Evolutionary conservation across 2,113 vertebrate genomes (phyloP), one percentile per base, ranked within the genome.

Genomic region (Chaetodon trifascialis): DNA sequence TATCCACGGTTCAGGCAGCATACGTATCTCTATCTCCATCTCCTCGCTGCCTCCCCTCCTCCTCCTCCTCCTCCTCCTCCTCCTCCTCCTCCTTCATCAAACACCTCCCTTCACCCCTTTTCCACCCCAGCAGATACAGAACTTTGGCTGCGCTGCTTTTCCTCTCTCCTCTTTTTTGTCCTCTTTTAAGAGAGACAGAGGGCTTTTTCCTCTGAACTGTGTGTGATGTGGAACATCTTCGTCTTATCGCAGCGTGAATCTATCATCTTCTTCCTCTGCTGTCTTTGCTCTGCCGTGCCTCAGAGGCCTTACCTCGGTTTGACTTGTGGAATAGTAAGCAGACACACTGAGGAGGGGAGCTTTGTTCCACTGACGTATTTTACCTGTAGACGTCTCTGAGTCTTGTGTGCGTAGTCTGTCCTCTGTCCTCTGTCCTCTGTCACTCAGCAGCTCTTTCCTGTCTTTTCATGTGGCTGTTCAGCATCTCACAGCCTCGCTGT

Each of bases 231-330:
- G 46, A 76, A 15, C 0, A 38, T 55, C 21, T 30, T 44, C 34
- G 60, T 21, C 63, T 84, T 86, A 82, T 87, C 80, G 1, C 77
- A 74, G 36, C 40, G 4, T 70, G 59, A 60, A 79, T 86, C 81
- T 80, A 60, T 64, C 76, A n/a, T 80, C 71, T 5, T 30, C 84
- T 59, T 16, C 36, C 54, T 62, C 47, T 21, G n/a, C 30, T 82
- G 44, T 54, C 62, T 78, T 58, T 25, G 7, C 54, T 68, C 23
- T 68, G 16, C 40, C 75, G 64, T 36, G 23, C 47, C 60, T 79
- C 73, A 83, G 76, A 83, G 74, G 47, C 66, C 54, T 80, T 67
- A 89, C 83, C 67, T 70, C 71, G 62, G 75, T 75, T 77, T 88
- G 80, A 86, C 85, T 82, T 55, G 3, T 56, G 74, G 38, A 82